Base-by-base conservation (phyloP, 2,888 invertebrate genomes). In the Hemithea aestivaria region DNA sequence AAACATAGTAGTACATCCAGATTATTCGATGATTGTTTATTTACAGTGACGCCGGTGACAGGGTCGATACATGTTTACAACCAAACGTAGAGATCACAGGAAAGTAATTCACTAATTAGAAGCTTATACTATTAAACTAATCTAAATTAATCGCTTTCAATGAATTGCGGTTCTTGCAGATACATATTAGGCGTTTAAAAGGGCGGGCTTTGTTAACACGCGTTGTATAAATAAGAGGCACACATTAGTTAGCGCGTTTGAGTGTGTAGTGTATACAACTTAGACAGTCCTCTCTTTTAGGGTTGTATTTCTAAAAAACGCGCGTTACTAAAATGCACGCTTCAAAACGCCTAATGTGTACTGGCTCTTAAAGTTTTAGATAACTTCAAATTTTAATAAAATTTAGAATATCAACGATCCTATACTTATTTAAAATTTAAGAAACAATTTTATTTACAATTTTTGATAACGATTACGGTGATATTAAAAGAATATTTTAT, bases 21-120 rank as follows among this genome's bases (percentile, higher is more conserved):
- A 87, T 84, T 79, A 78, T 82, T 81, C 80, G 78, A 84, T 83
- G 82, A 79, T 65, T 76, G 62, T 85, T 87, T 85, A 87, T 87
- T 85, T 85, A 87, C 62, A 75, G 72, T 82, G 78, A 73, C 73
- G 72, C 66, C 54, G 57, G 70, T 71, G 68, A 73, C 69, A 27
- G 56, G 60, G 66, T 65, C 61, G 70, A 68, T 74, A 76, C 71
- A 76, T 79, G 71, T 68, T 68, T 74, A 76, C 71, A 76, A 79
- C 71, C 68, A 74, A 76, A 78, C 58, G 53, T 73, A 72, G 55
- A 71, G 71, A 77, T 78, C 74, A 78, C 77, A 79, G 74, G 66
- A 74, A 75, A 74, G 59, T 73, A 76, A 73, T 56, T 48, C 48
- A 65, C 64, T 68, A 66, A 69, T 58, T 60, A 60, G 64, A 75